Evolutionary conservation across 2,888 invertebrate genomes (phyloP).

Genomic region (Spodoptera littoralis): DNA sequence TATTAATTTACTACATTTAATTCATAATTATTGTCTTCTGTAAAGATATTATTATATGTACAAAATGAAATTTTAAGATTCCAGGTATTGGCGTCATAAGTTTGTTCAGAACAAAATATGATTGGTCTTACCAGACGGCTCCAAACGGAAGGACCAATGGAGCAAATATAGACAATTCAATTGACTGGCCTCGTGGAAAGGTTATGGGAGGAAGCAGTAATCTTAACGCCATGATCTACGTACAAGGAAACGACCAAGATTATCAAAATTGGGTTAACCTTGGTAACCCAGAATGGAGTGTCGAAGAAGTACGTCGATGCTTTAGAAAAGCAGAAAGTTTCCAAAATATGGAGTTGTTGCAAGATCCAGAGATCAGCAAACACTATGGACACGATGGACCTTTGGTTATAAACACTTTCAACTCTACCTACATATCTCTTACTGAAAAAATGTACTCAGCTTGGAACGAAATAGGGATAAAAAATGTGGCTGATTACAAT

Average conservation of each 20-base stretch:
- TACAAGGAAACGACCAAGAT: constrained; percentile 84
- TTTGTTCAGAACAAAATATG: constrained; percentile 83
- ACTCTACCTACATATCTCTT: constrained; percentile 73
- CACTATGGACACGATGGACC: constrained; percentile 82
- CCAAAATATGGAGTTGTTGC: constrained; percentile 62
- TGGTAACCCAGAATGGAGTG: constrained; percentile 88
- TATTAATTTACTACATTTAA: neutral
- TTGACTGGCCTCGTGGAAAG: constrained; percentile 90
- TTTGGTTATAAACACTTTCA: constrained; percentile 80
- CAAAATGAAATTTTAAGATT: constrained; percentile 54
- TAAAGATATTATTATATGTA: too few species aligned
- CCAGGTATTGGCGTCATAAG: constrained; percentile 54
- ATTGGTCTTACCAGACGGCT: constrained; percentile 95
- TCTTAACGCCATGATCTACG: constrained; percentile 88
- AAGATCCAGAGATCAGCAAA: constrained; percentile 54
- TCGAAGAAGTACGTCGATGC: constrained; percentile 82
- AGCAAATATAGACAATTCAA: constrained; percentile 82
- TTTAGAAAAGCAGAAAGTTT: constrained; percentile 86
- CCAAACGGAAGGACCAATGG: constrained; percentile 92
- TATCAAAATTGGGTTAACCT: constrained; percentile 85
- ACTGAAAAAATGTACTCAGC: constrained; percentile 70
- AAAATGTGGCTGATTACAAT: constrained; percentile 75
- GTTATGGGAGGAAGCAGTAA: constrained; percentile 89
- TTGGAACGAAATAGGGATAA: constrained; percentile 81
- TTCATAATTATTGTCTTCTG: too few species aligned